Base-by-base conservation (phyloP, 2,113 vertebrate genomes). In the Centropus bengalensis region DNA sequence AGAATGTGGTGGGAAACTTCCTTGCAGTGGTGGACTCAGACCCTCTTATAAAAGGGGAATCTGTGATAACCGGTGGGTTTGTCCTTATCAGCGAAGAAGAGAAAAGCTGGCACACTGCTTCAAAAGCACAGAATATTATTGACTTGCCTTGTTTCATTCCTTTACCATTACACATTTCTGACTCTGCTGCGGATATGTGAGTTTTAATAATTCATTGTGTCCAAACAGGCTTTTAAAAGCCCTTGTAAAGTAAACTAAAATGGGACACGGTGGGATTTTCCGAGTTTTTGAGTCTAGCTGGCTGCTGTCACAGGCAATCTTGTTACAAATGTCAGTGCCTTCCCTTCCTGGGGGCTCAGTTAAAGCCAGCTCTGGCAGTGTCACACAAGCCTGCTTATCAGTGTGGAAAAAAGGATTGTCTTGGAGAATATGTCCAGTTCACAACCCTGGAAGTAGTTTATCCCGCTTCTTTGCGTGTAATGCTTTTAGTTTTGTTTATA, bases 161-260 rank as follows among this genome's bases (percentile, higher is more conserved):
- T 76, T 86, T 92, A 21, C 70, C 26, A 26, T 91, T 49, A 26
- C 1, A 2, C 5, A 16, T 82, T 92, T 82, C 77, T 71, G 56
- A 52, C 55, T 62, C 64, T 68, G 51, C n/a, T 68, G 44, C 44
- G 52, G 44, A 20, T 70, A 9, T 47, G 49, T 44, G 82, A 64
- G 49, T 75, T 82, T 52, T 84, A 78, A 44, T 80, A 83, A 67
- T 51, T 92, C 64, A 24, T 38, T 33, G 30, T 89, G 64, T 89
- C 84, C 74, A 82, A 92, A 77, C 32, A 75, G 83, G 7, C 76
- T 81, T 87, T 62, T 49, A 62, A 95, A 94, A 91, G 49, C 77
- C 54, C 64, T 74, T n/a, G 11, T 91, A 86, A 93, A 90, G 88
- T 59, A 82, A 88, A 55, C 68, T 80, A 24, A 73, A 77, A 66